Conservation (phyloP, 2,888 invertebrate genomes). For the Drosophila mulleri region DNA sequence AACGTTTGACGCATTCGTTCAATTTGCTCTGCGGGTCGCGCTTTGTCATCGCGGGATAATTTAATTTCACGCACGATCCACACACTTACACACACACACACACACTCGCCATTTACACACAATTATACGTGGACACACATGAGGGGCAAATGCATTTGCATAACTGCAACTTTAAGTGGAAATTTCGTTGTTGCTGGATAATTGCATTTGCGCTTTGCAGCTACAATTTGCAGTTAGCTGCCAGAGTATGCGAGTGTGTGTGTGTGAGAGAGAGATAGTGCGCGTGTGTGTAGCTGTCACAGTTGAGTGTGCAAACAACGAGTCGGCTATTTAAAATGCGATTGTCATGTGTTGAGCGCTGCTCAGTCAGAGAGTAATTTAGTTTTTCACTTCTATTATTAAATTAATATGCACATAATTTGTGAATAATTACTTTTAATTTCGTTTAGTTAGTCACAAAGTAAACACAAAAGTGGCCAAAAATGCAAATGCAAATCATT, state of each 20-base stretch:
- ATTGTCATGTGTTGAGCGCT: neutral
- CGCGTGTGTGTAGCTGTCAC: neutral
- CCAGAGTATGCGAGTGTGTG: neutral
- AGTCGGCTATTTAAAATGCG: conserved; percentile 4
- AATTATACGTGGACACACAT: neutral
- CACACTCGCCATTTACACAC: neutral
- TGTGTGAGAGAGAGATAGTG: no score
- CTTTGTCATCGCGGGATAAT: conserved; percentile 19
- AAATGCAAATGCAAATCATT: conserved; percentile 28
- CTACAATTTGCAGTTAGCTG: conserved; percentile 46
- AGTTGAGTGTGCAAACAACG: neutral
- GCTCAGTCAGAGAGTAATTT: conserved; percentile 10
- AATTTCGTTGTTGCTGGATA: conserved; percentile 32
- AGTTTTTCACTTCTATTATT: conserved; percentile 14
- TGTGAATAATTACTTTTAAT: conserved; percentile 8
- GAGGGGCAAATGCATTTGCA: conserved; percentile 57
- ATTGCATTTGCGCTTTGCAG: conserved; percentile 56
- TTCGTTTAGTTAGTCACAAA: neutral
- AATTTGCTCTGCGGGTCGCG: conserved; percentile 13
- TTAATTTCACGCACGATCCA: conserved; percentile 11
- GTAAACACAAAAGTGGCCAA: conserved; percentile 1
- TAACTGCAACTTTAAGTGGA: conserved; percentile 48
- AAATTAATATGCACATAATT: conserved; percentile 23
- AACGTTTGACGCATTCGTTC: conserved; percentile 8
- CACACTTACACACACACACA: neutral